These are phyloP conservation scores for Nomada ferruginata DNA, from an alignment of 2,888 invertebrate species.

Conservation along the genomic window DNA sequence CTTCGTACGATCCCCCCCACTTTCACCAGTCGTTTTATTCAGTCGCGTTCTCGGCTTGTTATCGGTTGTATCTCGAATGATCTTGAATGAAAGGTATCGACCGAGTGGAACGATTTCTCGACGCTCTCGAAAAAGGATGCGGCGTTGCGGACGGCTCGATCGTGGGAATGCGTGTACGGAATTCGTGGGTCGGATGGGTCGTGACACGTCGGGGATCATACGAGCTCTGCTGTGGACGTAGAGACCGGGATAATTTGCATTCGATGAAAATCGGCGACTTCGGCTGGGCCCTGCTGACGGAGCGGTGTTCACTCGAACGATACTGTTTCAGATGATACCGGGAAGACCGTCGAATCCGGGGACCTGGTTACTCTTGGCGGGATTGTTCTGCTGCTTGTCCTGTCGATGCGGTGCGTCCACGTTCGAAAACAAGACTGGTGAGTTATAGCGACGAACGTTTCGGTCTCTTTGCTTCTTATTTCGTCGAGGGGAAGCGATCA, in stretches of 20 bases:
- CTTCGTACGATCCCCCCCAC: constrained; percentile 27
- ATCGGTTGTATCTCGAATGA: constrained; percentile 36
- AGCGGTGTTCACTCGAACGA: constrained; percentile 25
- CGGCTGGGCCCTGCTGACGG: neutral
- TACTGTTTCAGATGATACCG: constrained; percentile 67
- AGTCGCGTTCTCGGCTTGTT: constrained; percentile 32
- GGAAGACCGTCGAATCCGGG: constrained; percentile 52
- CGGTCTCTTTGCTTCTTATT: neutral
- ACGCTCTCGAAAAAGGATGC: constrained; percentile 37
- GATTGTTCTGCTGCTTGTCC: constrained; percentile 57
- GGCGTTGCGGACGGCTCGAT: constrained; percentile 23
- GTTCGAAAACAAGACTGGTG: constrained; percentile 73
- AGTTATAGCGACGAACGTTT: constrained; percentile 37
- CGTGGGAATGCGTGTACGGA: constrained; percentile 63
- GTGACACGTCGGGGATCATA: constrained; percentile 47
- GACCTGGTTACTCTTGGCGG: constrained; percentile 65
- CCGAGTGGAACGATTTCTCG: constrained; percentile 45
- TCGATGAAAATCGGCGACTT: no score
- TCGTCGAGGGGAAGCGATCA: neutral
- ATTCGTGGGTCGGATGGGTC: constrained; percentile 61
- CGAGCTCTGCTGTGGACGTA: no score
- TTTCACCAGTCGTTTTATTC: constrained; percentile 23
- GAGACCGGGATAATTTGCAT: no score
- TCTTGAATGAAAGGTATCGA: constrained; percentile 47
- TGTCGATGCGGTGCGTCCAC: constrained; percentile 61